Evolutionary conservation across 2,797 vertebrate species (phyloP).

Genomic region (Atherinosoma microstoma): DNA sequence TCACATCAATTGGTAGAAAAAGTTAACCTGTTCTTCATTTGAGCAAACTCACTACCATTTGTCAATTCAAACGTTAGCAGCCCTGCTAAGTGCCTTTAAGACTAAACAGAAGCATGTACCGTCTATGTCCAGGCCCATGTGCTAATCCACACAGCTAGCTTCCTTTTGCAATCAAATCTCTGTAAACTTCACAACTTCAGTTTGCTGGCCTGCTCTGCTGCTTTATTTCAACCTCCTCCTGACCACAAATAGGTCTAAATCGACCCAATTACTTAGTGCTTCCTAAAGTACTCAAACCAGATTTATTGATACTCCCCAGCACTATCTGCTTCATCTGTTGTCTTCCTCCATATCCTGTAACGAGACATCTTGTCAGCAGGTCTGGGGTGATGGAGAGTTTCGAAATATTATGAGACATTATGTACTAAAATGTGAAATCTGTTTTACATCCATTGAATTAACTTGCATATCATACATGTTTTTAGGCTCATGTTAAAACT

Average conservation of each 20-base stretch:
- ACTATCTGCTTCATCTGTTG: conserved; percentile 46
- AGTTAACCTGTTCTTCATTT: not conserved
- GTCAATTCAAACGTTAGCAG: conserved; percentile 57
- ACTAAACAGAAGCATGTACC: conserved; percentile 51
- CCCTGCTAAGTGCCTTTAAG: conserved; percentile 31
- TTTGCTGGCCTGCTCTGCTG: conserved; percentile 70
- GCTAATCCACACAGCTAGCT: conserved; percentile 72
- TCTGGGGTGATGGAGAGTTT: not conserved
- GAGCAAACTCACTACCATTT: conserved; percentile 43
- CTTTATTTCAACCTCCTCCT: conserved; percentile 77
- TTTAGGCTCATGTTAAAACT: not conserved
- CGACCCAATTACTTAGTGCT: conserved; percentile 83
- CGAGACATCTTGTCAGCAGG: conserved; percentile 5
- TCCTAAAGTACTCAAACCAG: conserved; percentile 69
- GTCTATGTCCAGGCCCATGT: conserved; percentile 57
- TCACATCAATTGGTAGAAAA: not conserved
- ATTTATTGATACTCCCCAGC: conserved; percentile 74
- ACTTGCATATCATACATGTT: not conserved
- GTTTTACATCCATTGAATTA: not conserved
- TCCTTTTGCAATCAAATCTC: conserved; percentile 80
- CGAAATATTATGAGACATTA: not conserved
- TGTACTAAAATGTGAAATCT: not conserved
- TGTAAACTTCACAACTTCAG: conserved; percentile 72
- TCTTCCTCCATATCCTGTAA: conserved; percentile 35
- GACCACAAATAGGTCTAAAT: conserved; percentile 81